phyloP scores from a whole-genome alignment of 2,888 invertebrate species.

The Brachyopa scutellaris region DNA sequence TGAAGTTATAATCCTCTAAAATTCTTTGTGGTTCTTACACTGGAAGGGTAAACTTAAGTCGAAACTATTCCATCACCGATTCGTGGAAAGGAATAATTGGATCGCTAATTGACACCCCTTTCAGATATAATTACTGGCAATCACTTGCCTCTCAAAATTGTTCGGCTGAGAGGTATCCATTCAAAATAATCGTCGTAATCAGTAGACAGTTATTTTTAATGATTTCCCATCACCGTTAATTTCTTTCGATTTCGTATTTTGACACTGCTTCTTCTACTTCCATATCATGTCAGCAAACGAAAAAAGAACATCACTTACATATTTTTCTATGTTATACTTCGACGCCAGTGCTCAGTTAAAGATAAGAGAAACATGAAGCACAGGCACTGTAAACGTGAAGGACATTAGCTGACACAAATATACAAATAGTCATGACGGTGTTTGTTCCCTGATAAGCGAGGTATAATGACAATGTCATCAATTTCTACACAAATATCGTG shows the following conservation, averaged over 20 bases:
- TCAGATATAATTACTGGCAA: neutral
- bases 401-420: conserved; percentile 17
- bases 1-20: too few species aligned
- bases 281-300: neutral
- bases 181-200: conserved; percentile 25
- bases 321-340: neutral
- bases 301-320: neutral
- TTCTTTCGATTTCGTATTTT: neutral
- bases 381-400: neutral
- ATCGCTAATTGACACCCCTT: too few species aligned
- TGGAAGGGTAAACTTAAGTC: too few species aligned
- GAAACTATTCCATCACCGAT: too few species aligned
- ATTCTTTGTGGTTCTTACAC: too few species aligned
- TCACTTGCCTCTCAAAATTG: neutral
- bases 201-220: conserved; percentile 8
- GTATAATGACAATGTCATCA: conserved; percentile 35
- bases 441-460: conserved; percentile 19
- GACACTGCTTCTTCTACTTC: too few species aligned
- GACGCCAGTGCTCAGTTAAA: neutral
- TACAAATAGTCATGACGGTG: neutral
- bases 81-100: too few species aligned
- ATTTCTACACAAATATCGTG: conserved; percentile 1
- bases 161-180: neutral
- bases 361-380: conserved; percentile 4
- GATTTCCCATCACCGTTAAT: neutral